Base-by-base conservation (phyloP, 35 echinoderm and acorn worm species). In the Strongylocentrotus purpuratus region DNA sequence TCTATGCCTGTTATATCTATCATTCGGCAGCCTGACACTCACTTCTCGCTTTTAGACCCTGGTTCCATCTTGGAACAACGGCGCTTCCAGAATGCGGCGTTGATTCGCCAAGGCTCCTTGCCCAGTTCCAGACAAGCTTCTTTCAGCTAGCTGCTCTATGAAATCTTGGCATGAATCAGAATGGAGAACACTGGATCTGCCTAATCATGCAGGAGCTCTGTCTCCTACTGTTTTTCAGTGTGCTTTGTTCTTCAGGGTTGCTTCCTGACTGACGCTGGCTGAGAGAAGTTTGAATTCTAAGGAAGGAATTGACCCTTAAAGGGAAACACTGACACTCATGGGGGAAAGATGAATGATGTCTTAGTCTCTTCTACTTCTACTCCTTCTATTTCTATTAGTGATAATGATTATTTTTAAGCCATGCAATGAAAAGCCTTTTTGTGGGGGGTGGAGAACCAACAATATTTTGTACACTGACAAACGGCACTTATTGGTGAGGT, bases 1-100 rank as follows among this genome's bases (percentile, higher is more conserved):
- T 78, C 65, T 78, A 78, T 78, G 65, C 65, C 65, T 78, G 65
- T 78, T 78, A 22, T 78, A 78, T 78, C 65, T 78, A 78, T 78
- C 65, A 78, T 31, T 78, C 65, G 20, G 25, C 25, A 28, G 7
- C 20, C 65, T 78, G 65, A n/a, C 65, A 78, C 65, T 78, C 65
- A 18, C 65, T 78, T 78, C 65, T 78, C 20, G 65, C 65, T 78
- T 78, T n/a, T 78, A 78, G 65, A 78, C 65, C 65, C 65, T n/a
- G 65, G 65, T 0, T 78, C 65, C 4, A 3, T 78, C 20, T 78
- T 78, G 65, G 65, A 78, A 78, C 28, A 78, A 78, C 28, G 65
- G 5, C 7, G 65, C 65, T 78, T 78, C 25, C 22, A 78, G 65
- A 78, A n/a, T 28, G 4, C 65, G 4, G 65, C 28, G 65, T 78